Evolutionary conservation across 2,113 vertebrate genomes (phyloP).

Genomic region (Salvelinus alpinus): DNA sequence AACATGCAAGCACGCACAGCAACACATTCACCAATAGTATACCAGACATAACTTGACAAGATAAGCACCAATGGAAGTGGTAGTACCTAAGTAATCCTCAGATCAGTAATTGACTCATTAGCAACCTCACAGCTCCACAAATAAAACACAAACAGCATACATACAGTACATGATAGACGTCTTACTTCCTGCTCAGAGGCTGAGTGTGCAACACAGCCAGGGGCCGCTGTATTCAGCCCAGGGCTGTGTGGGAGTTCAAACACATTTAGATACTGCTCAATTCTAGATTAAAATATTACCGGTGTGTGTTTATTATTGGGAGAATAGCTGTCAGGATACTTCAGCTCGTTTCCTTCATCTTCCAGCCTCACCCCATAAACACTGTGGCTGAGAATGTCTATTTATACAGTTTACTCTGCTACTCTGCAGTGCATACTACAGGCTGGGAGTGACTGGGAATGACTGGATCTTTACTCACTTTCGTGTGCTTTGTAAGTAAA

Average conservation of each 20-base stretch:
- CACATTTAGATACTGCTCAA: constrained; percentile 18
- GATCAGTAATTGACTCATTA: background rate
- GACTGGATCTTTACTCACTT: background rate
- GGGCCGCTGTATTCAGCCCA: too few species aligned
- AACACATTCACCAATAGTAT: background rate
- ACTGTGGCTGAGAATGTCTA: background rate
- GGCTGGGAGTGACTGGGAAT: background rate
- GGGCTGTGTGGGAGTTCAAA: constrained; percentile 52
- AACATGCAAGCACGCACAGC: background rate
- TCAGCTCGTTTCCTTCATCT: constrained; percentile 24
- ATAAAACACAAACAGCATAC: background rate
- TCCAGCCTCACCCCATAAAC: constrained; percentile 3
- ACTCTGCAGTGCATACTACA: background rate
- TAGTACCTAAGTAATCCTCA: background rate
- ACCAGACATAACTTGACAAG: background rate
- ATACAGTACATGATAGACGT: constrained; percentile 10
- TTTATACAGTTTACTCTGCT: constrained; percentile 10
- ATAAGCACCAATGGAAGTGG: too few species aligned
- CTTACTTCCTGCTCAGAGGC: constrained; percentile 20
- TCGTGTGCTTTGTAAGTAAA: background rate
- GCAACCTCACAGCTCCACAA: background rate
- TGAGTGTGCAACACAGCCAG: too few species aligned
- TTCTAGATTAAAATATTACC: constrained; percentile 40
- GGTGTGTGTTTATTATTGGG: constrained; percentile 51
- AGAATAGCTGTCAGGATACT: constrained; percentile 35